These are phyloP conservation scores for Megaustenia siamemsis DNA, from an alignment of 2,888 invertebrate species.

Conservation along the genomic window DNA sequence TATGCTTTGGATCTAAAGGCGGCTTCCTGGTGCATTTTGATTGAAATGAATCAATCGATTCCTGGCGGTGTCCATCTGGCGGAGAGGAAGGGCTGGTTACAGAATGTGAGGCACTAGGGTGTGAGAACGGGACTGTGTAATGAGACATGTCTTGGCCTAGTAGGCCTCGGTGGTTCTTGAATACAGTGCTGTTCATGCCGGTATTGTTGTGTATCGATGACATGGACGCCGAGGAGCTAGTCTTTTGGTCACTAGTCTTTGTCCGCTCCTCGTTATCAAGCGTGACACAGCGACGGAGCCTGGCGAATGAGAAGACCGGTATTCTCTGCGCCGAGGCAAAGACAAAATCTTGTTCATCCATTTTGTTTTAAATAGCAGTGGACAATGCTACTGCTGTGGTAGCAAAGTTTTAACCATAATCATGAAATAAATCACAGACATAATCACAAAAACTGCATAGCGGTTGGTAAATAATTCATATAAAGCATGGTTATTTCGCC, in stretches of 20 bases:
- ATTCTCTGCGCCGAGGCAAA: constrained; percentile 20
- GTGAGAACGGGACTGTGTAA: neutral
- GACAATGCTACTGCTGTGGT: too few relatives aligned
- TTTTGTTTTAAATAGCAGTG: too few relatives aligned
- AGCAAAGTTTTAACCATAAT: too few relatives aligned
- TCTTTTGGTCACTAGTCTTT: neutral
- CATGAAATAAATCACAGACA: too few relatives aligned
- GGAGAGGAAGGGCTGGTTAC: neutral
- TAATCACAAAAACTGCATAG: too few relatives aligned
- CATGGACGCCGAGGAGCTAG: constrained; percentile 44
- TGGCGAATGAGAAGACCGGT: constrained; percentile 42
- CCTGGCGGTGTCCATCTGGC: neutral
- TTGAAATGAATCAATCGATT: constrained; percentile 1
- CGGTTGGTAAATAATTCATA: too few relatives aligned
- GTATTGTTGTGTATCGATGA: constrained; percentile 37
- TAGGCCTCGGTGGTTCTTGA: neutral
- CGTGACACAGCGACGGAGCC: constrained; percentile 40
- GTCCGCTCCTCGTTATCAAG: constrained; percentile 35
- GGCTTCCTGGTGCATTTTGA: constrained; percentile 18
- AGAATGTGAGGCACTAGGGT: neutral
- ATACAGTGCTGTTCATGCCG: neutral
- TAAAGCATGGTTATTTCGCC: too few relatives aligned
- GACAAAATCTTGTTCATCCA: constrained; percentile 31
- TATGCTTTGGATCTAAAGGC: constrained; percentile 33
- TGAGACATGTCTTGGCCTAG: neutral